Evolutionary conservation across 2,888 invertebrate species (phyloP), one percentile per base, ranked within the genome.

Genomic region (Ecdyonurus torrentis): DNA sequence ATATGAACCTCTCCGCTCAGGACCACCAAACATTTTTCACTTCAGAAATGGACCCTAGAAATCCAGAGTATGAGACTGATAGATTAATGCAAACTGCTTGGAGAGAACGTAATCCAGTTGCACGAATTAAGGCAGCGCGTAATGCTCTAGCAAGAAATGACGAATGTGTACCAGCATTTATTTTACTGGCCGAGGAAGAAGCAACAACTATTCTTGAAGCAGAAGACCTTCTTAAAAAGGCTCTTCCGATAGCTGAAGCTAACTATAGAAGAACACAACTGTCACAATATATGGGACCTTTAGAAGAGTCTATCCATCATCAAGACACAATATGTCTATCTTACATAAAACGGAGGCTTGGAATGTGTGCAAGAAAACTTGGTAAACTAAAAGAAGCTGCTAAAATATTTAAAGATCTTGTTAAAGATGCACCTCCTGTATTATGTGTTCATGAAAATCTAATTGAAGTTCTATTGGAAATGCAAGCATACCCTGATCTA

Each of bases 1-100:
- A 99, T 73, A 97, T 98, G 97, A 99, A 98, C 76, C 79, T 98
- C 58, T 95, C 96, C 0, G 97, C 98, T 22, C 97, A 98, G 77
- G 98, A 98, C 77, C 98, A 99, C 76, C 97, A 97, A 75, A 93
- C 91, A 2, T 92, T 93, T 76, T 94, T 95, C 72, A 93, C 91
- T 0, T 92, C 92, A 74, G 93, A 94, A 74, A 87, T 85, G 60
- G 93, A 95, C 74, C 83, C 82, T 1, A 89, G 89, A 50, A 90
- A 88, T 74, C 84, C 87, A 2, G 93, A 94, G 73, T 92, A 91
- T 75, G 91, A 94, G 76, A 87, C 82, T 83, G 71, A 73, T 75
- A n/a, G 68, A 80, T 80, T 91, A 70, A 93, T 96, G 93, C 91
- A 92, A 75, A 91, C 92, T 62, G 97, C 96, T 19, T 97, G 96